phyloP scores from a whole-genome alignment of 1,140 invertebrate genomes.

The Drosophila equinoxialis region DNA sequence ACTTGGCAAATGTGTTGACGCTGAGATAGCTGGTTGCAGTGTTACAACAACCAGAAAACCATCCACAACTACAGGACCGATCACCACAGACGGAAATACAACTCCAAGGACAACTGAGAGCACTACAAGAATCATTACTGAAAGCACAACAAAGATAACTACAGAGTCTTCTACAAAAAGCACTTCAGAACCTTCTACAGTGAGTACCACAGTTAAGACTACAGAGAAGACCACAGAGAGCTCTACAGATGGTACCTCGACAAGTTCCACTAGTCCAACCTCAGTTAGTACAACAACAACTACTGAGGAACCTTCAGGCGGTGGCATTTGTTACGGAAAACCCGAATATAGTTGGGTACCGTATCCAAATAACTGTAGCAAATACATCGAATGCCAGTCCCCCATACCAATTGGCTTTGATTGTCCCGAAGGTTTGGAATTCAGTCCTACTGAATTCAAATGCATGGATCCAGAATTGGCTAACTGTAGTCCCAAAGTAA shows the following conservation, averaged over 20 bases:
- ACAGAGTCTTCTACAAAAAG: too few relatives aligned
- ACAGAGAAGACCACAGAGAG: neutral
- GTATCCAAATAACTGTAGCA: conserved; percentile 67
- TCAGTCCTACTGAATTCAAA: conserved; percentile 51
- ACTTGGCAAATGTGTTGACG: conserved; percentile 43
- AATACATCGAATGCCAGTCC: conserved; percentile 59
- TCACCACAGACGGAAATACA: neutral
- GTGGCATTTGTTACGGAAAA: conserved; percentile 55
- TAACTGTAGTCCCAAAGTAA: conserved; percentile 38
- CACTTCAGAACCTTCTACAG: neutral
- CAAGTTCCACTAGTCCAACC: conserved; percentile 12
- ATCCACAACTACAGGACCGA: conserved; percentile 3
- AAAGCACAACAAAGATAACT: neutral
- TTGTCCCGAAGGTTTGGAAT: conserved; percentile 57
- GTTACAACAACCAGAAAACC: conserved; percentile 31
- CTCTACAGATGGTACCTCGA: conserved; percentile 21
- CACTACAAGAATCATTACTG: neutral
- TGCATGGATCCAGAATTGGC: conserved; percentile 65
- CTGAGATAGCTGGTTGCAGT: conserved; percentile 58
- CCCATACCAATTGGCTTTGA: conserved; percentile 69
- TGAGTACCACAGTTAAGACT: neutral
- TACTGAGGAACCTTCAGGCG: conserved; percentile 22
- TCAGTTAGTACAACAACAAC: conserved; percentile 24
- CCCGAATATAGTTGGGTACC: conserved; percentile 43
- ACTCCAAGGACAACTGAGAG: conserved; percentile 6